Percentiles rank a stretch among this genome's conserved stretches.
Evolutionary conservation across 1,140 invertebrate genomes (phyloP).

Genomic region (Drosophila serrata): DNA sequence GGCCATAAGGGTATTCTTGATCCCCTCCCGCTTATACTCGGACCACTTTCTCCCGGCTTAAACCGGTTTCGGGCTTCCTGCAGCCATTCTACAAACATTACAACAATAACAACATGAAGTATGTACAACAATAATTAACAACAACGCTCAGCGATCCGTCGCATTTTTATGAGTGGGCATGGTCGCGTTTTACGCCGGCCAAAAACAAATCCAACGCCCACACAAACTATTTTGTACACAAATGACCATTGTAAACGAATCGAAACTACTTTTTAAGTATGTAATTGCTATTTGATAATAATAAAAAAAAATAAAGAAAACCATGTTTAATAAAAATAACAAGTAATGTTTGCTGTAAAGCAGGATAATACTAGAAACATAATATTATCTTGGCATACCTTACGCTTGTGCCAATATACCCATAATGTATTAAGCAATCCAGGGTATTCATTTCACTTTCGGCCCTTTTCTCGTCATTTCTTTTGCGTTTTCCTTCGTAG

Average conservation of each 20-base stretch:
- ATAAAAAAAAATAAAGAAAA: conserved; percentile 45
- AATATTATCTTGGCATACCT: background rate
- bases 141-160: conserved; percentile 43
- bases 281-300: conserved; percentile 61
- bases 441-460: conserved; percentile 44
- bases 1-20: conserved; percentile 36
- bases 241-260: conserved; percentile 15
- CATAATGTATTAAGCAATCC: background rate
- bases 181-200: conserved; percentile 42
- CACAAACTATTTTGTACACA: conserved; percentile 44
- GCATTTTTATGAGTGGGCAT: conserved; percentile 49
- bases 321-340: conserved; percentile 55
- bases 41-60: conserved; percentile 22
- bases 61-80: conserved; percentile 49
- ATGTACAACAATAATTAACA: conserved; percentile 27
- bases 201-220: conserved; percentile 21
- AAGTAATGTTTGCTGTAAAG: background rate
- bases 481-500: conserved; percentile 12
- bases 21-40: background rate
- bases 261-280: conserved; percentile 41
- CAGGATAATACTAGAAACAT: background rate
- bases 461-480: conserved; percentile 19
- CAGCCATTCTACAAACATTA: conserved; percentile 32
- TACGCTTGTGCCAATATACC: conserved; percentile 1
- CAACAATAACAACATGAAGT: conserved; percentile 10